phyloP scores from a whole-genome alignment of 2,113 vertebrate genomes.

The Lagopus leucura region DNA sequence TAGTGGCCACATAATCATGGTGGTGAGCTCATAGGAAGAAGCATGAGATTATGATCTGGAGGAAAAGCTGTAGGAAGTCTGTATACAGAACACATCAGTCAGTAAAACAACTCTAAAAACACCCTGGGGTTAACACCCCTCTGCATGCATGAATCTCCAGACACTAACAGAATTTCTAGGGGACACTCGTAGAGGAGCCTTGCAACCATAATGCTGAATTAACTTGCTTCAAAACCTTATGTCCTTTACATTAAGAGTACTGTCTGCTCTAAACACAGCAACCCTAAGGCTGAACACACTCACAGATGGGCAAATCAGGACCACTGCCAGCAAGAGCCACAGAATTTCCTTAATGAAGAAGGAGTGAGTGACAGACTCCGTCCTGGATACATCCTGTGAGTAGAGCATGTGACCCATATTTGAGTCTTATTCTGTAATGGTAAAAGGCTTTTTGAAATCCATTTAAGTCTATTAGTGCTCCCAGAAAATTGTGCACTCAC shows the following conservation, averaged over 20 bases:
- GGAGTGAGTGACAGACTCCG: neutral
- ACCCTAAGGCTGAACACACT: neutral
- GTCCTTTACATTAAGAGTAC: neutral
- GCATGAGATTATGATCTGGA: neutral
- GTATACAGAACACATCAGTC: neutral
- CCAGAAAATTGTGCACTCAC: constrained; percentile 28
- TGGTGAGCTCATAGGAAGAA: neutral
- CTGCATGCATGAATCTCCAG: neutral
- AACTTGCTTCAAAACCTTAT: neutral
- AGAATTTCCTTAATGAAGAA: neutral
- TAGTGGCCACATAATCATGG: rapidly evolving
- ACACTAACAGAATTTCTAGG: neutral
- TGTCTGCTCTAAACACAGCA: neutral
- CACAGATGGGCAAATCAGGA: neutral
- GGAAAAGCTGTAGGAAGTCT: neutral
- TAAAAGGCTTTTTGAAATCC: constrained; percentile 54
- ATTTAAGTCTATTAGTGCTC: constrained; percentile 34
- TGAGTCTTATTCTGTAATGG: constrained; percentile 8
- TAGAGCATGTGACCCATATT: neutral
- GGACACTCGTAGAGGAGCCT: neutral
- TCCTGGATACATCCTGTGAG: neutral
- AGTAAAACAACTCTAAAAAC: neutral
- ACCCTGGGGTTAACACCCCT: neutral
- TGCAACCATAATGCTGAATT: neutral
- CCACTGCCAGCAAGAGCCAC: neutral